phyloP scores from a whole-genome alignment of 1,140 invertebrate species.

The Melitaea cinxia region DNA sequence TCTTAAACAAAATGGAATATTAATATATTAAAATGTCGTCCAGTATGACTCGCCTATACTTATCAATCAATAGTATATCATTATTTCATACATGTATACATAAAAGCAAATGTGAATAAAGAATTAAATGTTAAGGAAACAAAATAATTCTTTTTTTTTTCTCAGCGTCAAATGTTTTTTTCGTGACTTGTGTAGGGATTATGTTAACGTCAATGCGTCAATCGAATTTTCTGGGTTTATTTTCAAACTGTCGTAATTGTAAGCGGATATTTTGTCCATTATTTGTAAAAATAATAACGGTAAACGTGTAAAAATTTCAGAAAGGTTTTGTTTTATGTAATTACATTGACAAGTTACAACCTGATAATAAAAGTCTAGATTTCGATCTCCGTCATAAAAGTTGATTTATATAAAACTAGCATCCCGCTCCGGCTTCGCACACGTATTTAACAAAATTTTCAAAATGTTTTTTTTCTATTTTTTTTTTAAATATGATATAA shows the following conservation, averaged over 20 bases:
- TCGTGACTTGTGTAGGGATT: background rate
- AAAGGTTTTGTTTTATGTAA: background rate
- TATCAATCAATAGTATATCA: too few species aligned
- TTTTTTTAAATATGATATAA: too few species aligned
- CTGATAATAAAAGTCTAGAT: too few species aligned
- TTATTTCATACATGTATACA: background rate
- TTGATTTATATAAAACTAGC: too few species aligned
- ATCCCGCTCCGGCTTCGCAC: too few species aligned
- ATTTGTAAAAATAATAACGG: background rate
- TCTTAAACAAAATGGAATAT: too few species aligned
- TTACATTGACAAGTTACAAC: too few species aligned
- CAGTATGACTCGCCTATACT: too few species aligned
- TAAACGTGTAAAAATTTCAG: background rate
- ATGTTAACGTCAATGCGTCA: conserved; percentile 10
- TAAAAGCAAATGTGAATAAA: background rate
- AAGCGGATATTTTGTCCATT: background rate
- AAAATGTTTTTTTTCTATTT: too few species aligned
- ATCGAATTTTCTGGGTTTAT: background rate
- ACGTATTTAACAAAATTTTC: too few species aligned
- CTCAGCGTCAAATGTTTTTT: background rate
- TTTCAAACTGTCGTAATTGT: background rate
- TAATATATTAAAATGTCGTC: too few species aligned
- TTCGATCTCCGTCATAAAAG: too few species aligned
- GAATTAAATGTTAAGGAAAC: conserved; percentile 1
- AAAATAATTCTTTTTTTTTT: background rate